phyloP scores from a whole-genome alignment of 2,113 vertebrate species.

The Progne subis region DNA sequence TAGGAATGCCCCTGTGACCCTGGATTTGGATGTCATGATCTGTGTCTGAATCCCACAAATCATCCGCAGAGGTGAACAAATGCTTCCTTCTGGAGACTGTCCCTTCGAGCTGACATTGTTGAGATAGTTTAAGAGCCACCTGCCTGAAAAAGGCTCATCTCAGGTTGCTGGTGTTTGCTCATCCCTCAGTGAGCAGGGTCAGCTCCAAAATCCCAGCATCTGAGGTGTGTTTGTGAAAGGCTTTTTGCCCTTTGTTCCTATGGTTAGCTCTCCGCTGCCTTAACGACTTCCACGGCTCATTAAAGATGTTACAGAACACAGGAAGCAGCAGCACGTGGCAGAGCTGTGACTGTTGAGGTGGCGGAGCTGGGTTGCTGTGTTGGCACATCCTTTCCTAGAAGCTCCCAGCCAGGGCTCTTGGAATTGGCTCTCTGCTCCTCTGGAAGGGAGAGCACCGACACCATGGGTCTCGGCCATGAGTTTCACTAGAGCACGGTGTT shows the following conservation, averaged over 20 bases:
- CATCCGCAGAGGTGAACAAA: not conserved
- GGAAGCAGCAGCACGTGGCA: not conserved
- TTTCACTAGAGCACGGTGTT: not conserved
- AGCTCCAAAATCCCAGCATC: not conserved
- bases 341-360: not conserved
- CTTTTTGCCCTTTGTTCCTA: not conserved
- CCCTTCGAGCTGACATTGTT: fast-evolving
- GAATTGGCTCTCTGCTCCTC: not conserved
- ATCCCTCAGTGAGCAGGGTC: not conserved
- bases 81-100: not conserved
- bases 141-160: not conserved
- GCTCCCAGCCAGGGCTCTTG: not conserved
- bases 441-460: not conserved
- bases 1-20: not conserved
- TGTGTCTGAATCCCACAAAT: not conserved
- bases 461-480: fast-evolving
- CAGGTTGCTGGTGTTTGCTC: not conserved
- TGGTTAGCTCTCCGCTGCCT: not conserved
- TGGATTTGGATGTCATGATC: not conserved
- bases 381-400: not conserved
- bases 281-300: not conserved
- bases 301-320: not conserved
- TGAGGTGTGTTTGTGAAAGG: not conserved
- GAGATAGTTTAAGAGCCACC: fast-evolving
- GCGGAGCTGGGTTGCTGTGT: not conserved